Evolutionary conservation across 2,797 vertebrate species (phyloP).

Genomic region (Threskiornis aethiopicus): DNA sequence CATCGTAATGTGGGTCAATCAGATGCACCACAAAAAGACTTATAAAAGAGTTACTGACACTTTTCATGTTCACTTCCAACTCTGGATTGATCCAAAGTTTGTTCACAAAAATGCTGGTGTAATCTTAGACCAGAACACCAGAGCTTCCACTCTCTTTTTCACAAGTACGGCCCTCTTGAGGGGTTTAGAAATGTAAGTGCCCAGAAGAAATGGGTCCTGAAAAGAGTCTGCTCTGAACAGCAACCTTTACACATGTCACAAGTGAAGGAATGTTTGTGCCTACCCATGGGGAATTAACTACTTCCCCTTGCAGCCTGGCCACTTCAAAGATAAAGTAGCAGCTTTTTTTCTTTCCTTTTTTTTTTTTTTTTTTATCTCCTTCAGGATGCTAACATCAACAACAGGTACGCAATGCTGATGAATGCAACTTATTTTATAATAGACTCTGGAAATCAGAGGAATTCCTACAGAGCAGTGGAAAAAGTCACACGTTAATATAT

Average conservation of each 20-base stretch:
- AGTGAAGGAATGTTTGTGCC: slow-evolving; percentile 61
- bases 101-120: slow-evolving; percentile 30
- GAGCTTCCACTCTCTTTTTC: slow-evolving; percentile 5
- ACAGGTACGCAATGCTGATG: neutral
- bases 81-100: slow-evolving; percentile 39
- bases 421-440: neutral
- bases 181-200: slow-evolving; percentile 64
- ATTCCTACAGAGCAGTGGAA: neutral
- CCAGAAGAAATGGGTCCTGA: slow-evolving; percentile 39
- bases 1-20: slow-evolving; percentile 57
- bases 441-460: neutral
- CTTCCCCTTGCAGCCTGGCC: slow-evolving; percentile 57
- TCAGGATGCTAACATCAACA: neutral
- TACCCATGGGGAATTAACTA: slow-evolving; percentile 64
- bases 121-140: slow-evolving; percentile 42
- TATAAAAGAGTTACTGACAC: slow-evolving; percentile 38
- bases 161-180: slow-evolving; percentile 6
- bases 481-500: neutral
- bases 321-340: slow-evolving; percentile 57
- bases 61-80: slow-evolving; percentile 41
- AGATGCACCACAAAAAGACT: slow-evolving; percentile 37
- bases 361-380: neutral
- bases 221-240: slow-evolving; percentile 52
- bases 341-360: neutral
- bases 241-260: slow-evolving; percentile 51